Evolutionary conservation across 2,797 vertebrate species (phyloP).

Genomic region (Rhinoraja longicauda): DNA sequence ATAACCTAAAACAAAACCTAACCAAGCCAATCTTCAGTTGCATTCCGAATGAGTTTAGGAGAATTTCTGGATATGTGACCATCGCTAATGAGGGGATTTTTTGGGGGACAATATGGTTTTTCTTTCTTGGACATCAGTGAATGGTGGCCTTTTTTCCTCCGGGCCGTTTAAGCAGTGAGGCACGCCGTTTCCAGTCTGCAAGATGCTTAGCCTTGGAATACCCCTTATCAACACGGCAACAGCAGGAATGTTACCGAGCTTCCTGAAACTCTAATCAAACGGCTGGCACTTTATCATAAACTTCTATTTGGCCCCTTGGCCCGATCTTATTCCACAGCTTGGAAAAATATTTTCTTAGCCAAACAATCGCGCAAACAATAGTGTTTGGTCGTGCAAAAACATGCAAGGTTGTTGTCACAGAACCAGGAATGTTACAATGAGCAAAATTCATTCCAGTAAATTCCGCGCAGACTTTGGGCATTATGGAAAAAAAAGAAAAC

Average conservation of each 20-base stretch:
- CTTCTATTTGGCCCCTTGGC: constrained; percentile 31
- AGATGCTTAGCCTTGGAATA: constrained; percentile 20
- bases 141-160: neutral
- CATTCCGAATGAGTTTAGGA: too few species aligned
- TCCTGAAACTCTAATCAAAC: constrained; percentile 34
- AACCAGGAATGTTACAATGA: constrained; percentile 36
- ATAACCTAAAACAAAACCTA: too few species aligned
- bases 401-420: constrained; percentile 37
- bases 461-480: neutral
- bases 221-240: constrained; percentile 34
- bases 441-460: constrained; percentile 34
- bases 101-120: neutral
- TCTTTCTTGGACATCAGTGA: constrained; percentile 29
- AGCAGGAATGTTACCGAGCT: constrained; percentile 32
- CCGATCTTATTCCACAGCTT: constrained; percentile 34
- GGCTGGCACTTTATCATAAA: constrained; percentile 37
- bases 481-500: constrained; percentile 23
- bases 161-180: neutral
- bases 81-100: neutral
- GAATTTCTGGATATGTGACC: neutral
- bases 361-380: constrained; percentile 38
- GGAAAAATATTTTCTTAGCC: constrained; percentile 38
- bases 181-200: constrained; percentile 16
- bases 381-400: constrained; percentile 36
- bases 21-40: too few species aligned